Conservation (phyloP, 2,888 invertebrate genomes). For the Drosophila hawaiiensis region DNA sequence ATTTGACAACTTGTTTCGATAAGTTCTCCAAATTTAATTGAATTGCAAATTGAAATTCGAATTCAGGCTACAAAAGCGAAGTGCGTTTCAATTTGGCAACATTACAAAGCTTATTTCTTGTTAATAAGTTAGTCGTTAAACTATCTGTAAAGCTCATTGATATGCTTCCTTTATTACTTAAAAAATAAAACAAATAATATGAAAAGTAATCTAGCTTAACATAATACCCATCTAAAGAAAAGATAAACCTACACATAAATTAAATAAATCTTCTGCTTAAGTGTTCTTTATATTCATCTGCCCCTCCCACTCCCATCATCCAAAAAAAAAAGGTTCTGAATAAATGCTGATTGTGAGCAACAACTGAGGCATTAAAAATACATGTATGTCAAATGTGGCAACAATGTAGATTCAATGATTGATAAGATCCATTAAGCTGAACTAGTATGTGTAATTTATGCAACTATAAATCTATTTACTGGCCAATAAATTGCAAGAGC, state of each 20-base stretch:
- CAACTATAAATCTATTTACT: conserved; percentile 39
- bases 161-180: background rate
- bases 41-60: background rate
- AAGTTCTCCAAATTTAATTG: background rate
- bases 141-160: background rate
- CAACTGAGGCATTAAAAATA: conserved; percentile 25
- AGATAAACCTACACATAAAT: background rate
- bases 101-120: background rate
- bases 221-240: background rate
- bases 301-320: too few relatives aligned
- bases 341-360: conserved; percentile 11
- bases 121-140: background rate
- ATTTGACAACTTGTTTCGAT: background rate
- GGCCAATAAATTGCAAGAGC: conserved; percentile 33
- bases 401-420: conserved; percentile 41
- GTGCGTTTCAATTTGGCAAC: background rate
- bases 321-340: too few relatives aligned
- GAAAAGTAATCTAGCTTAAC: background rate
- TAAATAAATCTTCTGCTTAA: background rate
- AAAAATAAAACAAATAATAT: background rate
- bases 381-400: conserved; percentile 36
- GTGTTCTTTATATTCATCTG: background rate
- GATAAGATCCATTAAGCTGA: conserved; percentile 20
- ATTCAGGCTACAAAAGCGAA: background rate
- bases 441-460: conserved; percentile 33